Base-by-base conservation (phyloP, 2,113 vertebrate species). In the Vireo altiloquus region DNA sequence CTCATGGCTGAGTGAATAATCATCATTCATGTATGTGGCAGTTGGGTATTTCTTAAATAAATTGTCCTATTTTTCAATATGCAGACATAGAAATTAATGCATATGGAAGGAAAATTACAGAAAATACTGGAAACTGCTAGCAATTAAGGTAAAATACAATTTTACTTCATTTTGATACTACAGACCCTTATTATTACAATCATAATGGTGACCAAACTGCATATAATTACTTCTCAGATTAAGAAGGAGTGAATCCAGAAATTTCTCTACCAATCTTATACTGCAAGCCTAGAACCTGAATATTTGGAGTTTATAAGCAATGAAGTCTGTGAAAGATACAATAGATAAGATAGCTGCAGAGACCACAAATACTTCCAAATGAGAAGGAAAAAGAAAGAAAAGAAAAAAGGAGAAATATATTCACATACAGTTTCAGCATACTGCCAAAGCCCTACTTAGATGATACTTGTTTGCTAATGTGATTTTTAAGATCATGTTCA, bases 1-100 rank as follows among this genome's bases (percentile, higher is more conserved):
- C 31, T 60, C 24, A 71, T 28, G 15, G 49, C 39, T 89, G 54
- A 95, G 18, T 47, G 52, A 66, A 56, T 81, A 94, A 83, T 90
- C 50, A 52, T 60, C 50, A 82, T 89, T 82, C 35, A 71, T 68
- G 37, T 82, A 69, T 65, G 44, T 25, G 65, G 27, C 24, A 80
- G 33, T 53, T 79, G 35, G 47, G 19, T 89, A 74, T 81, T 79
- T 87, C 47, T 90, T 69, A 75, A 91, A 79, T 37, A 92, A 95
- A 83, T 71, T 75, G 27, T 85, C 20, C 24, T 71, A 70, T 68
- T 93, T 87, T 95, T 77, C 46, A 59, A 69, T 23, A 72, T 31
- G 14, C 27, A 86, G 28, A 76, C 33, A 66, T 17, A 70, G 42
- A 87, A 68, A 25, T 82, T 90, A 86, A 78, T 70, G 27, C 4